phyloP scores from a whole-genome alignment of 2,797 vertebrate species.

The Pseudomugil gertrudae region DNA sequence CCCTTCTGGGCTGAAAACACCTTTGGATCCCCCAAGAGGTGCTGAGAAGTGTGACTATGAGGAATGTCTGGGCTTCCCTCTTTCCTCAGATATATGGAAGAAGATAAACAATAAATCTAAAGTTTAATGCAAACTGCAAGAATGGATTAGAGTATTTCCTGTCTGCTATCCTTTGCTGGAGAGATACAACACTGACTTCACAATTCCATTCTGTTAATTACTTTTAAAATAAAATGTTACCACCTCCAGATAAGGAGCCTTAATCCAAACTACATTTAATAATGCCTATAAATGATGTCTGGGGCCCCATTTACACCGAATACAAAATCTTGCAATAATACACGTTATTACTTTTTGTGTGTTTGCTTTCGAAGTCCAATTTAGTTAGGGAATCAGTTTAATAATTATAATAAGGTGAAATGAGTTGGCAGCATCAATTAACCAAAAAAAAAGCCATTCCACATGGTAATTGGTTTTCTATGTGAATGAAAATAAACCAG shows the following conservation, averaged over 20 bases:
- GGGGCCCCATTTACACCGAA: neutral
- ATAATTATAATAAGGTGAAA: neutral
- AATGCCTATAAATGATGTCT: neutral
- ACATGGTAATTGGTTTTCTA: neutral
- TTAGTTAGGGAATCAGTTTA: neutral
- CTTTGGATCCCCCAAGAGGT: no score
- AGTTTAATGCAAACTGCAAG: neutral
- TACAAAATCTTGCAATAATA: neutral
- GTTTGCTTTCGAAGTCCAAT: neutral
- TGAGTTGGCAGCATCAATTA: neutral
- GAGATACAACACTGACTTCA: neutral
- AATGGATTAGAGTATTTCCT: neutral
- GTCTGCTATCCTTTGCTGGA: neutral
- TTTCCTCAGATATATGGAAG: no score
- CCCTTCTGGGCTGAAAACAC: no score
- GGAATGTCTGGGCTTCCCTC: no score
- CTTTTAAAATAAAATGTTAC: neutral
- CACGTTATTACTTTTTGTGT: neutral
- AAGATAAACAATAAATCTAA: no score
- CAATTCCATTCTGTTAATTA: neutral
- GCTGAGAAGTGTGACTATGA: no score
- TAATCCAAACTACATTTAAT: neutral
- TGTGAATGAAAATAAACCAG: neutral
- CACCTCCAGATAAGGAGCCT: neutral
- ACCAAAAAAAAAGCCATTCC: neutral